Base-by-base conservation (phyloP, 2,888 invertebrate genomes). In the Nomada fucata region DNA sequence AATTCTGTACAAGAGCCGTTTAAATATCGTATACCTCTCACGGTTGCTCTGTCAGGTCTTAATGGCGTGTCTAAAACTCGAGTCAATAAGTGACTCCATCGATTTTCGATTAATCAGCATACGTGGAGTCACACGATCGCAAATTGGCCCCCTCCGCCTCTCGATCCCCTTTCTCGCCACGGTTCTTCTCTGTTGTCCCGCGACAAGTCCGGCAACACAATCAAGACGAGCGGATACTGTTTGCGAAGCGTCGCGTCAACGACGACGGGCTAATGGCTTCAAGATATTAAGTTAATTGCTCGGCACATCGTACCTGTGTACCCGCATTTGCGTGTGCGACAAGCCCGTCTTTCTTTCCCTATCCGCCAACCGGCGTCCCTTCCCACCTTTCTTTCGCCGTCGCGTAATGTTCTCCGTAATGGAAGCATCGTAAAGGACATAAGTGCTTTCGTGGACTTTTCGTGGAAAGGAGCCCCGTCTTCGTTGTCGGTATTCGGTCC, bases 251-350 rank as follows among this genome's bases (percentile, higher is more conserved):
- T 87, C 88, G 80, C 81, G 82, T 77, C 84, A 84, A 74, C 83
- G 88, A 77, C 82, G 85, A 85, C 86, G 83, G 79, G 87, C 86
- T 90, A 89, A 90, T 90, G 86, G 90, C 87, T 86, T 78, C 78
- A 87, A 90, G 88, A 90, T 90, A 87, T 90, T 90, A 90, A 87
- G 85, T 90, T 90, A 90, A 90, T 89, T 90, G 89, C 86, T 84
- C 79, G 86, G 79, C 85, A 86, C 86, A 85, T 86, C 85, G 82
- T 87, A 83, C 88, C 83, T 86, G 78, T 87, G 82, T 86, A 87
- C 87, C 87, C 87, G 87, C 84, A 84, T 87, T 87, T 87, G 87
- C 87, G 86, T 86, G 86, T 65, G 69, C 80, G 81, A 79, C 84
- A 71, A 77, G 77, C 84, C 84, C 86, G 80, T 88, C 88, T 86